Percentiles rank a stretch among this genome's conserved stretches.
Evolutionary conservation across 1,140 invertebrate genomes (phyloP).

Genomic region (Dendrolimus kikuchii): DNA sequence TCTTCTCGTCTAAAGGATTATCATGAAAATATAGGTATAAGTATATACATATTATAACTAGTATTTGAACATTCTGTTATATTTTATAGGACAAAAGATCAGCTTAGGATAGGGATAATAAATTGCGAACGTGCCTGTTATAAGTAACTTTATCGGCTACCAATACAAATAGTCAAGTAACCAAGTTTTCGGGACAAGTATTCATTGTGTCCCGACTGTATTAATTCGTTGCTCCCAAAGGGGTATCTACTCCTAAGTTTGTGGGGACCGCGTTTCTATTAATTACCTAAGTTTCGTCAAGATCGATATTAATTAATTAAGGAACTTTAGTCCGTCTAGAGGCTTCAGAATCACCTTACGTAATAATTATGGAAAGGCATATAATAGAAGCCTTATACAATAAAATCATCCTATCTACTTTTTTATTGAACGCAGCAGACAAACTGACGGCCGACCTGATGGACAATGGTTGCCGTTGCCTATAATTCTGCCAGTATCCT

Average conservation of each 20-base stretch:
- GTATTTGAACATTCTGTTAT: too few species aligned
- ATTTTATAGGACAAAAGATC: not conserved
- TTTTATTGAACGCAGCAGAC: too few species aligned
- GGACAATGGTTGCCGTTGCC: too few species aligned
- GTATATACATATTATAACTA: too few species aligned
- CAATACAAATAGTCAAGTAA: constrained; percentile 31
- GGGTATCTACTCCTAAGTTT: constrained; percentile 46
- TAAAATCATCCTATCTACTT: too few species aligned
- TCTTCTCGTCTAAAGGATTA: too few species aligned
- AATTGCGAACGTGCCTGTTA: not conserved
- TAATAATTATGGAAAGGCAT: too few species aligned
- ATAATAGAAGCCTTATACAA: too few species aligned
- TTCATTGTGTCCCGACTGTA: constrained; percentile 49
- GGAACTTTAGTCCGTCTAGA: constrained; percentile 29
- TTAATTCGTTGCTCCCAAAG: constrained; percentile 56
- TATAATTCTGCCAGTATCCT: too few species aligned
- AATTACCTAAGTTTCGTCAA: constrained; percentile 45
- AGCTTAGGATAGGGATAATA: not conserved
- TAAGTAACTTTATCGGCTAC: constrained; percentile 15
- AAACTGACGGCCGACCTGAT: too few species aligned
- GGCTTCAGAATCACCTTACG: not conserved
- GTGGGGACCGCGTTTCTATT: constrained; percentile 51
- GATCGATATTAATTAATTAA: constrained; percentile 61
- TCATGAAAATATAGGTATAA: too few species aligned
- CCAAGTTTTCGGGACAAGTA: constrained; percentile 39